A percentile compares a stretch with the other conserved stretches of the same genome.
Conservation (phyloP, 1,140 invertebrate genomes). For the Drosophila tsacasi region DNA sequence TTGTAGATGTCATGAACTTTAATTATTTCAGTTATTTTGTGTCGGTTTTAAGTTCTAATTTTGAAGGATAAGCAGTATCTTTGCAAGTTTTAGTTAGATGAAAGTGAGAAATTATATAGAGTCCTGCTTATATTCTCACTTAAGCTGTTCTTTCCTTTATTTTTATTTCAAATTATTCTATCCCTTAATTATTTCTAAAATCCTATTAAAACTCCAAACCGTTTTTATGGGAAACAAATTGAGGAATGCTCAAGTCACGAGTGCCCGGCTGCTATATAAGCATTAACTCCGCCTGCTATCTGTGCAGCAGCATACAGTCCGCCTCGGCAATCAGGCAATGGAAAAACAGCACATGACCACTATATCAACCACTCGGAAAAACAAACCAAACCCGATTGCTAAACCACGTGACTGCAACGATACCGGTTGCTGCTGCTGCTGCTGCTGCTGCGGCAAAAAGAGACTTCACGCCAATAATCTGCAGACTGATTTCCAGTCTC, state of each 20-base stretch:
- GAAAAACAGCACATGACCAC: slow-evolving; percentile 49
- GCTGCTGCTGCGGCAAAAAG: background rate
- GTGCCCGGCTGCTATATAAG: background rate
- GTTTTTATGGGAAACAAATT: slow-evolving; percentile 19
- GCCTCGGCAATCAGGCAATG: slow-evolving; percentile 40
- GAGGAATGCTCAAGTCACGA: slow-evolving; percentile 17
- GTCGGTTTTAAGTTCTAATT: too few relatives aligned
- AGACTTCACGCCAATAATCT: slow-evolving; percentile 24
- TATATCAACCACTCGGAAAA: slow-evolving; percentile 47
- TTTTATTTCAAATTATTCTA: background rate
- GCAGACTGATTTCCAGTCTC: slow-evolving; percentile 47
- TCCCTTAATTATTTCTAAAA: background rate
- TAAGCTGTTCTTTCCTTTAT: too few relatives aligned
- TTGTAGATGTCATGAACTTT: too few relatives aligned
- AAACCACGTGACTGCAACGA: slow-evolving; percentile 47
- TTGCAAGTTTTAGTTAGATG: too few relatives aligned
- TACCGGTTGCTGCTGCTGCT: slow-evolving; percentile 36
- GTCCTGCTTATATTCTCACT: too few relatives aligned
- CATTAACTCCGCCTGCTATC: slow-evolving; percentile 12
- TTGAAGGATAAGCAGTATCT: too few relatives aligned
- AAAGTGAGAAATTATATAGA: too few relatives aligned
- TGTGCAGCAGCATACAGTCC: slow-evolving; percentile 19
- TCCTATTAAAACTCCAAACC: background rate
- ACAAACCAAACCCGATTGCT: slow-evolving; percentile 54
- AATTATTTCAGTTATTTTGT: too few relatives aligned